Conservation (phyloP, 2,113 vertebrate species). For the Protomyctophum bolini region DNA sequence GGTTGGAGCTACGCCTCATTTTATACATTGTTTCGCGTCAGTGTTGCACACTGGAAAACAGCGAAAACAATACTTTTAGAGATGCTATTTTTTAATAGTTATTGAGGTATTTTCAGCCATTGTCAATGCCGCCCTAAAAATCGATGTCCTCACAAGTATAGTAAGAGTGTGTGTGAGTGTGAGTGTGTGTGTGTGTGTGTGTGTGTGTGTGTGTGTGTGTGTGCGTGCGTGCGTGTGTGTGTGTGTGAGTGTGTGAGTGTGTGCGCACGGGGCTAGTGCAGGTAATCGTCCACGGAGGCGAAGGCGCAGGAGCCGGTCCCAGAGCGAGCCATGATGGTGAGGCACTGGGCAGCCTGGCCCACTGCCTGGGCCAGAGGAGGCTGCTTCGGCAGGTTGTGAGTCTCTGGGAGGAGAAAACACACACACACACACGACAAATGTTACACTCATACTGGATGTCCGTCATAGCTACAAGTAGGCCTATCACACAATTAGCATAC, state of each 20-base stretch:
- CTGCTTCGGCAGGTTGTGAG: slow-evolving; percentile 99
- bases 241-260: slow-evolving; percentile 17
- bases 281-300: slow-evolving; percentile 96
- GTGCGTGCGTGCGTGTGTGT: slow-evolving; percentile 13
- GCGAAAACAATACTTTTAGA: no score
- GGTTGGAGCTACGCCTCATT: no score
- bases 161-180: background rate
- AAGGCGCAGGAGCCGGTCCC: slow-evolving; percentile 96
- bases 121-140: no score
- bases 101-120: no score
- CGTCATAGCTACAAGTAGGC: no score
- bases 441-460: no score
- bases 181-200: background rate
- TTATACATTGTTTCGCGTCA: no score
- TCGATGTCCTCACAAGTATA: no score
- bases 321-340: slow-evolving; percentile 96
- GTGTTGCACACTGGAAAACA: no score
- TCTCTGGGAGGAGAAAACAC: slow-evolving; percentile 77
- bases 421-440: no score
- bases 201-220: background rate
- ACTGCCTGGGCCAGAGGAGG: slow-evolving; percentile 94
- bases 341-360: slow-evolving; percentile 95
- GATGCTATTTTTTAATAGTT: no score
- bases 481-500: no score
- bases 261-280: slow-evolving; percentile 83